A percentile compares a stretch with the other conserved stretches of the same genome.
Conservation (phyloP, 2,888 invertebrate genomes). For the Liopterus haemorrhoidalis region DNA sequence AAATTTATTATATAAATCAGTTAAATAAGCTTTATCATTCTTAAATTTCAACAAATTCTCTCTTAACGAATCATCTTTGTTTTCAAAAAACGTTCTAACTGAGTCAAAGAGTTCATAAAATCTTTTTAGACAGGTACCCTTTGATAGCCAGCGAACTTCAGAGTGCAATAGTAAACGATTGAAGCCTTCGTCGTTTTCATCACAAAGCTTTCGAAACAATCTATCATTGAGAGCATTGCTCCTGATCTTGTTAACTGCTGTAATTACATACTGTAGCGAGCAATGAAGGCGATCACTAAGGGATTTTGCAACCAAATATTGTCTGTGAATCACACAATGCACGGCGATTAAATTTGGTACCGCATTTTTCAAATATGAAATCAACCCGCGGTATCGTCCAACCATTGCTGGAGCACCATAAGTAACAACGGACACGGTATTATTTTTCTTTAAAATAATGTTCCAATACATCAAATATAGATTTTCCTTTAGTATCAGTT, state of each 20-base stretch:
- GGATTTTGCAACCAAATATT: conserved; percentile 29
- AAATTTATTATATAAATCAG: conserved; percentile 36
- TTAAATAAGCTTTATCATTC: conserved; percentile 37
- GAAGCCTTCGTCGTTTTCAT: conserved; percentile 9
- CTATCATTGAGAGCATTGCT: conserved; percentile 12
- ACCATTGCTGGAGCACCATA: conserved; percentile 31
- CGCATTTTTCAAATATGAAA: conserved; percentile 33
- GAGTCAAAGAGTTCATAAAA: conserved; percentile 34
- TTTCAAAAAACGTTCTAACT: conserved; percentile 36
- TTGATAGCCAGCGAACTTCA: conserved; percentile 22
- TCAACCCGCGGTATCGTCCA: conserved; percentile 27
- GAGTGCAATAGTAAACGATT: conserved; percentile 17
- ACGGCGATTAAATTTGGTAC: conserved; percentile 29
- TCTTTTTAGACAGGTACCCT: conserved; percentile 25
- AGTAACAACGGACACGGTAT: conserved; percentile 33
- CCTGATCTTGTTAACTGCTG: conserved; percentile 12
- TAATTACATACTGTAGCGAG: conserved; percentile 22
- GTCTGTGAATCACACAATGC: conserved; percentile 31
- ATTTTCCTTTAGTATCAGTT: conserved; percentile 29
- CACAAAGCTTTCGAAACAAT: conserved; percentile 15
- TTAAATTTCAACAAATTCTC: conserved; percentile 35
- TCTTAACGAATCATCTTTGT: conserved; percentile 34
- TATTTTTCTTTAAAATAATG: conserved; percentile 9
- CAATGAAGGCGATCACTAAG: conserved; percentile 22
- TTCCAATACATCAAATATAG: conserved; percentile 24